Evolutionary conservation across 2,797 vertebrate genomes (phyloP).

Genomic region (Oreortyx pictus): DNA sequence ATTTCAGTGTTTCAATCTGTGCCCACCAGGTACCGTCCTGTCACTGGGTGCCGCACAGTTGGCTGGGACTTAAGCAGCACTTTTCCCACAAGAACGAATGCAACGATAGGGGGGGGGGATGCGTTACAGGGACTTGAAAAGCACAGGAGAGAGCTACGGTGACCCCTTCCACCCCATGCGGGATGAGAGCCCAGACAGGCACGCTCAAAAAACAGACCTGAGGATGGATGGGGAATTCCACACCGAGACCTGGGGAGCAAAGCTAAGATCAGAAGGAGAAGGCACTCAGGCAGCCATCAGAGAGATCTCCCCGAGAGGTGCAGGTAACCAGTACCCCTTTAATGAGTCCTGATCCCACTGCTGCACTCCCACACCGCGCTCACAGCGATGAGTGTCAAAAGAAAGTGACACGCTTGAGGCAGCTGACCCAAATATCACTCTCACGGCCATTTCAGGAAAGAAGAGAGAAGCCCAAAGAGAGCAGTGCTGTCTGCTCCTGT

Average conservation of each 20-base stretch:
- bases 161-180: fast-evolving
- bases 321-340: neutral
- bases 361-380: neutral
- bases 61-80: neutral
- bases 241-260: fast-evolving
- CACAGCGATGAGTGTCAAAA: conserved; percentile 47
- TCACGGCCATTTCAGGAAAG: neutral
- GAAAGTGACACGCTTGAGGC: conserved; percentile 36
- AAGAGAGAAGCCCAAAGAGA: neutral
- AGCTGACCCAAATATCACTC: conserved; percentile 67
- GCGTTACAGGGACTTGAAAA: neutral
- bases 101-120: fast-evolving
- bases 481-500: conserved; percentile 31
- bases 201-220: neutral
- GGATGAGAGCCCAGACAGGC: neutral
- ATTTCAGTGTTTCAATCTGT: neutral
- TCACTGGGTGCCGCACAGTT: neutral
- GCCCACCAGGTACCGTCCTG: neutral
- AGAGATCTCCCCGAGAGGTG: neutral
- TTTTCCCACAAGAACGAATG: neutral
- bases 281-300: neutral
- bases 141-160: neutral
- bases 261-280: neutral
- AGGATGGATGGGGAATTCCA: fast-evolving
- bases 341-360: conserved; percentile 16